A percentile compares a stretch with the other conserved stretches of the same genome.
Evolutionary conservation across 2,888 invertebrate species (phyloP).

Genomic region (Conops quadrifasciatus): DNA sequence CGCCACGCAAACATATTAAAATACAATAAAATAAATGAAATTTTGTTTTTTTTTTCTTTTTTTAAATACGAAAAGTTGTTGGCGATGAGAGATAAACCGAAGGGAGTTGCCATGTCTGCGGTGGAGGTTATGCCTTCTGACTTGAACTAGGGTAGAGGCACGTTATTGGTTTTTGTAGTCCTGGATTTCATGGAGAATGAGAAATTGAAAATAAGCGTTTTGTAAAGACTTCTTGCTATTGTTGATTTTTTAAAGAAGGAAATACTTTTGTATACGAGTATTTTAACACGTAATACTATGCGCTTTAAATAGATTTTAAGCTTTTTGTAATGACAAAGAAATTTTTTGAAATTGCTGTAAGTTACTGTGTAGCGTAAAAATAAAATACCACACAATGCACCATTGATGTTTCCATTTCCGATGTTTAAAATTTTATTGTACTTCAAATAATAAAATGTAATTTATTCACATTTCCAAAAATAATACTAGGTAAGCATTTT

Average conservation of each 20-base stretch:
- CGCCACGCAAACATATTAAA: constrained; percentile 47
- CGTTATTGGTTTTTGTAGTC: neutral
- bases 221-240: neutral
- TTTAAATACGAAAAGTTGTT: constrained; percentile 20
- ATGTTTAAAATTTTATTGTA: too few species aligned
- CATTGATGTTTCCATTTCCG: too few species aligned
- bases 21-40: constrained; percentile 53
- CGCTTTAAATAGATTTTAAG: too few species aligned
- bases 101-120: neutral
- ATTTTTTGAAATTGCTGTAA: too few species aligned
- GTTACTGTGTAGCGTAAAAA: too few species aligned
- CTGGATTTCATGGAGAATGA: neutral
- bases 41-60: constrained; percentile 45
- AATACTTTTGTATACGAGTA: too few species aligned
- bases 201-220: neutral
- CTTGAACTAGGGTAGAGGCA: neutral
- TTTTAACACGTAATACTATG: too few species aligned
- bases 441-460: too few species aligned
- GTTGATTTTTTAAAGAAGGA: neutral
- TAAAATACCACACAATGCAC: too few species aligned
- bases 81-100: constrained; percentile 23
- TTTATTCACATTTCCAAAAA: too few species aligned
- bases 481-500: too few species aligned
- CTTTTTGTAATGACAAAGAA: too few species aligned
- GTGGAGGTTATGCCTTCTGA: neutral